A percentile compares a stretch with the other conserved stretches of the same genome.
These are phyloP conservation scores for Anguilla marmorata DNA, from an alignment of 2,797 vertebrate species.

Conservation along the genomic window DNA sequence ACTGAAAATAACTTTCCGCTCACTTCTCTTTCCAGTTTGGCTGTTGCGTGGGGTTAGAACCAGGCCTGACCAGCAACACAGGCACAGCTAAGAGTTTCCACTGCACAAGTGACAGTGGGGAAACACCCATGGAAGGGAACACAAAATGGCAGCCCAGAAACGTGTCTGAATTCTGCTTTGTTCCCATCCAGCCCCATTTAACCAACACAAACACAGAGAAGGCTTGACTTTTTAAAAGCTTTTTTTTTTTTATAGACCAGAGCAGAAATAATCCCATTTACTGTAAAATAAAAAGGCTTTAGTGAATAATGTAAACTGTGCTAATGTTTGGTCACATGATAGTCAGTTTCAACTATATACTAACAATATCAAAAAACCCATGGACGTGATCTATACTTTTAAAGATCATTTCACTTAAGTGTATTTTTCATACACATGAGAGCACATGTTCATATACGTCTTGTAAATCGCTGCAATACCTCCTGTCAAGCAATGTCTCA, in stretches of 20 bases:
- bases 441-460: neutral
- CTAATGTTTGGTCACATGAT: neutral
- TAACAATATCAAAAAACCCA: neutral
- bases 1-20: neutral
- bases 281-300: neutral
- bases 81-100: conserved; percentile 14
- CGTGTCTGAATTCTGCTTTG: neutral
- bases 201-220: neutral
- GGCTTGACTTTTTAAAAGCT: neutral
- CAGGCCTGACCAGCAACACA: neutral
- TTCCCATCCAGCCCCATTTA: neutral
- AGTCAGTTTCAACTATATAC: neutral
- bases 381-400: neutral
- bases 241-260: neutral
- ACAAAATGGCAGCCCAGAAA: neutral
- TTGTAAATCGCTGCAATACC: neutral
- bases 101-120: neutral
- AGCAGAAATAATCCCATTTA: neutral
- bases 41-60: neutral
- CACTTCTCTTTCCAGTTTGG: neutral
- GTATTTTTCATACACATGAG: neutral
- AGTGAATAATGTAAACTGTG: neutral
- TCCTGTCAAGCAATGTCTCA: neutral
- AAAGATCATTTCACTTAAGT: neutral
- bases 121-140: neutral